These are phyloP conservation scores for Sericinus montela DNA, from an alignment of 2,888 invertebrate genomes.

Conservation along the genomic window DNA sequence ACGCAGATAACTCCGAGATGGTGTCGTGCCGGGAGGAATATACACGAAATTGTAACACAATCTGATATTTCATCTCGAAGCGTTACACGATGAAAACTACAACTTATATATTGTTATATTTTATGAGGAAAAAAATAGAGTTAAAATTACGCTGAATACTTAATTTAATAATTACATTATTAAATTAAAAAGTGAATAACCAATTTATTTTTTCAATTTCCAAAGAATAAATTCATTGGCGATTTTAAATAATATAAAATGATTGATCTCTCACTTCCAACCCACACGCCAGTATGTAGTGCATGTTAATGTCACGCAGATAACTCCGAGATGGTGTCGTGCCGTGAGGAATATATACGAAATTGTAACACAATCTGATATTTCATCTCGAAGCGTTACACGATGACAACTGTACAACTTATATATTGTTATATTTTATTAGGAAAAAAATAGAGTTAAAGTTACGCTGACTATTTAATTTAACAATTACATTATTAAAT, in stretches of 20 bases:
- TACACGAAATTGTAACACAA: slow-evolving; percentile 14
- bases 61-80: slow-evolving; percentile 1
- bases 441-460: not conserved
- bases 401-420: not conserved
- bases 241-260: no score
- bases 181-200: no score
- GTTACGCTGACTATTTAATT: no score
- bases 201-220: no score
- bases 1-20: slow-evolving; percentile 23
- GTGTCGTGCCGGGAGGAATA: not conserved
- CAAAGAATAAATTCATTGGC: no score
- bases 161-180: no score
- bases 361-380: slow-evolving; percentile 11
- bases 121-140: not conserved
- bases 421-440: not conserved
- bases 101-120: not conserved
- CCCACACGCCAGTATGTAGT: slow-evolving; percentile 11
- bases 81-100: slow-evolving; percentile 5
- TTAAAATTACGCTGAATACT: no score
- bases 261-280: no score
- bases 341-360: slow-evolving; percentile 4
- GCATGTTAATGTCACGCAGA: slow-evolving; percentile 23
- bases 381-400: slow-evolving; percentile 5
- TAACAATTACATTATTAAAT: no score
- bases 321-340: slow-evolving; percentile 20